Percentiles rank a stretch among this genome's conserved stretches.
Conservation (phyloP, 2,113 vertebrate species). For the Psittacara wagleri region DNA sequence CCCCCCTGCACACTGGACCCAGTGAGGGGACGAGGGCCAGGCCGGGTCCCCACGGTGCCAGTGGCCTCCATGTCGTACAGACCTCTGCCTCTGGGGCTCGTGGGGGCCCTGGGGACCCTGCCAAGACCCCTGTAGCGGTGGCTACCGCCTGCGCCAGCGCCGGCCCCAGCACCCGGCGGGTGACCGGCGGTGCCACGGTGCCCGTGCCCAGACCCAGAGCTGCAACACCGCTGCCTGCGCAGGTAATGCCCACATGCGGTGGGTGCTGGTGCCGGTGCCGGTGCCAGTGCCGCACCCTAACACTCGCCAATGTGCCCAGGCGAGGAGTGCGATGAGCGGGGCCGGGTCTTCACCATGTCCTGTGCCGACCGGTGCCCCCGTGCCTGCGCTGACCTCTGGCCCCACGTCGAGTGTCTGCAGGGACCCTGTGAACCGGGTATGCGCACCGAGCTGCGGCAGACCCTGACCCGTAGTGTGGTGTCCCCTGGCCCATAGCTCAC, state of each 20-base stretch:
- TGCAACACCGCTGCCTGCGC: constrained; percentile 84
- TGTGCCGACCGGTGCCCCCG: constrained; percentile 88
- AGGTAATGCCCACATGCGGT: constrained; percentile 69
- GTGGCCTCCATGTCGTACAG: constrained; percentile 40
- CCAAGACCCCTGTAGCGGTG: constrained; percentile 82
- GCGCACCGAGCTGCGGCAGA: not conserved
- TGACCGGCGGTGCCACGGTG: constrained; percentile 60
- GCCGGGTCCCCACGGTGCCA: not conserved
- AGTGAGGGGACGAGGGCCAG: constrained; percentile 1
- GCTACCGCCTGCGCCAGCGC: constrained; percentile 80
- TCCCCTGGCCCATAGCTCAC: not conserved
- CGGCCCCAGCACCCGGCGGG: constrained; percentile 2
- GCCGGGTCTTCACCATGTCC: constrained; percentile 50
- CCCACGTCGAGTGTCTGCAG: constrained; percentile 86
- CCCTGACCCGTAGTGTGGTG: not conserved
- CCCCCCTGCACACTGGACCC: not conserved
- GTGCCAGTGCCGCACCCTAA: not conserved
- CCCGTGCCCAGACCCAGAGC: constrained; percentile 83
- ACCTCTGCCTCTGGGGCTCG: constrained; percentile 81
- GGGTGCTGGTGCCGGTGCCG: not conserved
- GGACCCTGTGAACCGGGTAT: constrained; percentile 82
- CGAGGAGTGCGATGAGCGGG: constrained; percentile 81
- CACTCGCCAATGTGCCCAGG: constrained; percentile 61
- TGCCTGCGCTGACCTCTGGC: constrained; percentile 86
- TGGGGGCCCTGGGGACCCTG: constrained; percentile 88